phyloP scores from a whole-genome alignment of 1,140 invertebrate genomes.

The Drosophila seguyi region DNA sequence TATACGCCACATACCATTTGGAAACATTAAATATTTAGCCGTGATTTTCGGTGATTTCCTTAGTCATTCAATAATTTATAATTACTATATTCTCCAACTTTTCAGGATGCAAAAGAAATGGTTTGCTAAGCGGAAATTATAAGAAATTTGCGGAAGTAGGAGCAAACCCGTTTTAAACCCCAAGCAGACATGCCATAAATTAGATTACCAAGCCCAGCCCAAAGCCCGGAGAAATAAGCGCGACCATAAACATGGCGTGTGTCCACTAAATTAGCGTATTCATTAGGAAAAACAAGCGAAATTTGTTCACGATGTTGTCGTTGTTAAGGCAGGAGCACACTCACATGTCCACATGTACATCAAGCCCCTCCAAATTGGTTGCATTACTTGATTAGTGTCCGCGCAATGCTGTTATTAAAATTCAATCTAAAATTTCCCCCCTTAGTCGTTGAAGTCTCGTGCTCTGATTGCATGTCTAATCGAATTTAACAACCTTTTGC shows the following conservation, averaged over 20 bases:
- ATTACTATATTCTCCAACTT: background rate
- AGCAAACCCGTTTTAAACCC: background rate
- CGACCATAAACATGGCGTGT: conserved; percentile 57
- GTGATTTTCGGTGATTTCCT: background rate
- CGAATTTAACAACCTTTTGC: conserved; percentile 76
- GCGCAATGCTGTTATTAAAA: conserved; percentile 75
- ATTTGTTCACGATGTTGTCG: conserved; percentile 81
- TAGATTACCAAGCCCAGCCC: conserved; percentile 32
- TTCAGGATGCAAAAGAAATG: conserved; percentile 1
- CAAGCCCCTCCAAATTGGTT: conserved; percentile 63
- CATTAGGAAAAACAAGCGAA: conserved; percentile 74
- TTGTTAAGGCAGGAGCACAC: conserved; percentile 21
- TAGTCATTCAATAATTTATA: background rate
- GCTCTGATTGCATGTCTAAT: conserved; percentile 72
- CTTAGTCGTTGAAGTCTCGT: conserved; percentile 34
- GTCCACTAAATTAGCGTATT: conserved; percentile 76
- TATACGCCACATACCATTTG: background rate
- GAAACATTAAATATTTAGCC: background rate
- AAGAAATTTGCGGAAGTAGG: conserved; percentile 3
- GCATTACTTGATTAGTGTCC: conserved; percentile 77
- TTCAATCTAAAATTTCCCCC: conserved; percentile 70
- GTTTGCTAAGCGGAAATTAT: conserved; percentile 11
- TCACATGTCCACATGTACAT: background rate
- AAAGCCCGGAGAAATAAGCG: background rate
- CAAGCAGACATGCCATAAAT: conserved; percentile 14